Percentiles rank a stretch among this genome's conserved stretches.
These are phyloP conservation scores for Rotaria macrura DNA, from an alignment of 2,888 invertebrate species.

Conservation along the genomic window DNA sequence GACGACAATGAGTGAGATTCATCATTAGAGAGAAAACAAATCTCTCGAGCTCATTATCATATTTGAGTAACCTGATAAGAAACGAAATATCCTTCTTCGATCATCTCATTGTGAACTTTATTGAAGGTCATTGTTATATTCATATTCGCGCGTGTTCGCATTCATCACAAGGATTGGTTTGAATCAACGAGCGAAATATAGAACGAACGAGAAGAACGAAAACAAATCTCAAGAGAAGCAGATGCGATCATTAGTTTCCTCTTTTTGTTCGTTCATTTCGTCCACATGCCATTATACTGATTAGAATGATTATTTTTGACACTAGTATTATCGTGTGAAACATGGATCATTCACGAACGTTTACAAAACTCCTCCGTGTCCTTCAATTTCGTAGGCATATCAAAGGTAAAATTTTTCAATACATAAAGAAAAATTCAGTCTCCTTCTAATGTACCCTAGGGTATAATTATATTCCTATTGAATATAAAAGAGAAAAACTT, in stretches of 20 bases:
- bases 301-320: not conserved
- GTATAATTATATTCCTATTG: not conserved
- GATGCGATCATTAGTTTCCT: not conserved
- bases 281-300: not conserved
- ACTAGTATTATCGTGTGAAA: not conserved
- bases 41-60: not conserved
- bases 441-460: not conserved
- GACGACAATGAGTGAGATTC: too few relatives aligned
- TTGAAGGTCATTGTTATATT: not conserved
- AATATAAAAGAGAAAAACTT: not conserved
- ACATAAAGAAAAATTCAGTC: not conserved
- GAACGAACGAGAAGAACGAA: too few relatives aligned
- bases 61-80: not conserved
- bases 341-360: not conserved
- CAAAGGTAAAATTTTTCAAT: not conserved
- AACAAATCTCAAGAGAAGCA: not conserved
- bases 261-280: not conserved
- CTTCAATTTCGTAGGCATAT: conserved; percentile 17
- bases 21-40: too few relatives aligned
- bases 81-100: not conserved
- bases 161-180: not conserved
- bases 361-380: not conserved
- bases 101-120: not conserved
- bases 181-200: not conserved
- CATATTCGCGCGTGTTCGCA: not conserved